Conservation (phyloP, 92 coral and sea anemone species). For the Diadumene lineata region DNA sequence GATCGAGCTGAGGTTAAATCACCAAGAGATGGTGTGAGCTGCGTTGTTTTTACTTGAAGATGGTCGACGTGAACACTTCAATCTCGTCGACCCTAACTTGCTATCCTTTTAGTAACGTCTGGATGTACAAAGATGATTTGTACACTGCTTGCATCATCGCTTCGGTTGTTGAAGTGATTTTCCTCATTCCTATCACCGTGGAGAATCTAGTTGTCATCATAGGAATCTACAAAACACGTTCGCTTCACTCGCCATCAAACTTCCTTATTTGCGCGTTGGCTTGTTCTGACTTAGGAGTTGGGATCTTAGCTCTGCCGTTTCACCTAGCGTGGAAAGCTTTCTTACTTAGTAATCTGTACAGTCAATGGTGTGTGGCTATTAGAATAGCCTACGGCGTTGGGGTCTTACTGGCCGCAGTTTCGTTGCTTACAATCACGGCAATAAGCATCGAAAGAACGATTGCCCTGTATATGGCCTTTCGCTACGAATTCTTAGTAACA, state of each 20-base stretch:
- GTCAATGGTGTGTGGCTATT: constrained; percentile 20
- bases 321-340: constrained; percentile 27
- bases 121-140: constrained; percentile 23
- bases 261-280: constrained; percentile 39
- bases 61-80: too few species aligned
- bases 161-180: constrained; percentile 3
- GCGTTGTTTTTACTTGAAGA: too few species aligned
- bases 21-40: too few species aligned
- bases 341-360: background rate
- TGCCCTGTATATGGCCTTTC: constrained; percentile 35
- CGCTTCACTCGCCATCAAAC: constrained; percentile 40
- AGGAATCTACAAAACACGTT: constrained; percentile 36
- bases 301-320: constrained; percentile 30
- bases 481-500: constrained; percentile 27
- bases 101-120: constrained; percentile 29
- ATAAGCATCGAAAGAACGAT: constrained; percentile 28
- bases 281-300: constrained; percentile 31
- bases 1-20: too few species aligned
- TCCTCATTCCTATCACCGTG: constrained; percentile 24
- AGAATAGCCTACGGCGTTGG: constrained; percentile 39
- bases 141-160: constrained; percentile 21
- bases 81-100: too few species aligned
- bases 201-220: constrained; percentile 30
- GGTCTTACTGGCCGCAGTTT: constrained; percentile 30
- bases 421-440: constrained; percentile 31